These are phyloP conservation scores for Hydriomena furcata DNA, from an alignment of 2,888 invertebrate genomes.

Conservation along the genomic window DNA sequence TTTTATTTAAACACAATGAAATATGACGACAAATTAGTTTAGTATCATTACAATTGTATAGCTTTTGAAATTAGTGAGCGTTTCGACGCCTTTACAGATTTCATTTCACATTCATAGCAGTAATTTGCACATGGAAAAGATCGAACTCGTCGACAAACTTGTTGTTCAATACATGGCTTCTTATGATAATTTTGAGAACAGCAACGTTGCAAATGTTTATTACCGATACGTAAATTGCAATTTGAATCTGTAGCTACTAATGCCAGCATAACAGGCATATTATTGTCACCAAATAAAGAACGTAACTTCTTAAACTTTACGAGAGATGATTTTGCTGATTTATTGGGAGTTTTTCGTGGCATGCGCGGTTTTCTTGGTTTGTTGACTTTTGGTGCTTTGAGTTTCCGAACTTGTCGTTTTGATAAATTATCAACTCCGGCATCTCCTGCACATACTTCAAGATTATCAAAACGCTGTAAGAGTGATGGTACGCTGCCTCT, in stretches of 20 bases:
- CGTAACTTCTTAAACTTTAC: slow-evolving; percentile 7
- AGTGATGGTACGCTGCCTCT: not conserved
- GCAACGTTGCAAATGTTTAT: slow-evolving; percentile 13
- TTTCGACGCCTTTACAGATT: slow-evolving; percentile 20
- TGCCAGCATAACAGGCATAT: slow-evolving; percentile 12
- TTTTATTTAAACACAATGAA: not conserved
- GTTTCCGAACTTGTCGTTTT: slow-evolving; percentile 18
- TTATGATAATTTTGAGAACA: slow-evolving; percentile 17
- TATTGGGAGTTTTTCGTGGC: slow-evolving; percentile 24
- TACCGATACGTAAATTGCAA: slow-evolving; percentile 1
- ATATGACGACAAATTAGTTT: slow-evolving; percentile 1
- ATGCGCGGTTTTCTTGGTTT: slow-evolving; percentile 31
- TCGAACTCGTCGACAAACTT: slow-evolving; percentile 31
- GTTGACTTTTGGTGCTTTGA: slow-evolving; percentile 14
- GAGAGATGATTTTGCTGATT: slow-evolving; percentile 10
- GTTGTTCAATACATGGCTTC: slow-evolving; percentile 31
- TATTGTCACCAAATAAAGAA: slow-evolving; percentile 7
- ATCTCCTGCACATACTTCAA: slow-evolving; percentile 26
- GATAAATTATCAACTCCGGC: slow-evolving; percentile 11
- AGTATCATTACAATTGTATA: not conserved
- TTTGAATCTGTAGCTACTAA: slow-evolving; percentile 12
- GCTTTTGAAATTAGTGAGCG: slow-evolving; percentile 7
- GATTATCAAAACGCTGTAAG: not conserved
- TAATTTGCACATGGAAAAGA: slow-evolving; percentile 46
- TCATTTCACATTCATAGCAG: slow-evolving; percentile 45